phyloP scores from a whole-genome alignment of 2,888 invertebrate species.

The Bugulina stolonifera region DNA sequence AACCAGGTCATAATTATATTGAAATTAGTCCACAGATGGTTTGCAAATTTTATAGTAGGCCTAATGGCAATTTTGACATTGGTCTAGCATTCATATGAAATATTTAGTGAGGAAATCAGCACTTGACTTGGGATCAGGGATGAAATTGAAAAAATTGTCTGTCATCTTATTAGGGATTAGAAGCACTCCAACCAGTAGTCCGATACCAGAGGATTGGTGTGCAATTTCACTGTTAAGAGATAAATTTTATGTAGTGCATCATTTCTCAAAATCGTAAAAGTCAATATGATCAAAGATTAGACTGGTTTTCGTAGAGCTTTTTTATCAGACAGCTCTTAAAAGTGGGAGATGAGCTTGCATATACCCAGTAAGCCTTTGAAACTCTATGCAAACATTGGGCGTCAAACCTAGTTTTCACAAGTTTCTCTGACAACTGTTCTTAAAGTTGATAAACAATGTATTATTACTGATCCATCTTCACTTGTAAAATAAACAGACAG shows the following conservation, averaged over 20 bases:
- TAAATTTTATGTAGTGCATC: conserved; percentile 26
- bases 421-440: conserved; percentile 26
- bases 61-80: not conserved
- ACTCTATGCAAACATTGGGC: conserved; percentile 26
- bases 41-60: not conserved
- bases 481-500: conserved; percentile 22
- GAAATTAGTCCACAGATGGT: not conserved
- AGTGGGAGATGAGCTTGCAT: conserved; percentile 22
- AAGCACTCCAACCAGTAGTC: conserved; percentile 24
- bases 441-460: conserved; percentile 25
- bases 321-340: conserved; percentile 26
- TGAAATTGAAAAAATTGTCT: conserved; percentile 26
- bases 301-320: conserved; percentile 18
- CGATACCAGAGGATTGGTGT: conserved; percentile 25
- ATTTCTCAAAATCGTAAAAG: conserved; percentile 26
- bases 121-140: conserved; percentile 15
- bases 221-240: conserved; percentile 23
- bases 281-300: conserved; percentile 26
- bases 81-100: not conserved
- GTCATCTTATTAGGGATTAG: conserved; percentile 25
- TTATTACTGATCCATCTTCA: conserved; percentile 24
- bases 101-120: not conserved
- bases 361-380: conserved; percentile 21
- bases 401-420: conserved; percentile 19
- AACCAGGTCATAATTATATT: not conserved